phyloP scores from a whole-genome alignment of 2,797 vertebrate species.

The Coranthus polyacanthus region DNA sequence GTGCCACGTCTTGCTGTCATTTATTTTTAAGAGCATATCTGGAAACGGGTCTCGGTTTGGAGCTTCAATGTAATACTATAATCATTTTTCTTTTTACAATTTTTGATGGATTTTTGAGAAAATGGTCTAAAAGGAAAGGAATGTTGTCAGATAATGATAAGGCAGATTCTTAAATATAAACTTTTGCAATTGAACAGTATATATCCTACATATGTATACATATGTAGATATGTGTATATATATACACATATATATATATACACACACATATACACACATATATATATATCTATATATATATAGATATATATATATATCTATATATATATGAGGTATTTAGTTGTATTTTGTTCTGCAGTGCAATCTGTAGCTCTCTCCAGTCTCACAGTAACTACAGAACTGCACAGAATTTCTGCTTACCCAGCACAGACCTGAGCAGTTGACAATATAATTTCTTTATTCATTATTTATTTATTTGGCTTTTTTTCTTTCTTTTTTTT shows the following conservation, averaged over 20 bases:
- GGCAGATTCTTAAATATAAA: too few species aligned
- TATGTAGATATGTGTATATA: too few species aligned
- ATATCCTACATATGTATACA: too few species aligned
- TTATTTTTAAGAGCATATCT: background rate
- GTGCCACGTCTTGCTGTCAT: too few species aligned
- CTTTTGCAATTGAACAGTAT: too few species aligned
- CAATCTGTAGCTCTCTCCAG: constrained; percentile 10
- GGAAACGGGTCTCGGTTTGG: background rate
- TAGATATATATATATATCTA: too few species aligned
- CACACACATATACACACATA: too few species aligned
- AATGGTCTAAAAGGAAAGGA: background rate
- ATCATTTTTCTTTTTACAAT: background rate
- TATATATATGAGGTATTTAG: too few species aligned
- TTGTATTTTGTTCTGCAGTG: constrained; percentile 5
- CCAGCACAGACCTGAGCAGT: constrained; percentile 51
- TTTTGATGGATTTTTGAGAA: background rate
- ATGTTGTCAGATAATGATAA: too few species aligned
- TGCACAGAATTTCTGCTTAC: constrained; percentile 54
- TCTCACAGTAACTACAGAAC: constrained; percentile 16
- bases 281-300: too few species aligned
- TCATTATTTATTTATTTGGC: constrained; percentile 53
- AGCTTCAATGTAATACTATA: background rate
- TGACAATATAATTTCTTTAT: constrained; percentile 51
- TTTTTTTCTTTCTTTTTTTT: constrained; percentile 25
- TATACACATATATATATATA: too few species aligned